Conservation (phyloP, 2,888 invertebrate species). For the Eilema caniola region DNA sequence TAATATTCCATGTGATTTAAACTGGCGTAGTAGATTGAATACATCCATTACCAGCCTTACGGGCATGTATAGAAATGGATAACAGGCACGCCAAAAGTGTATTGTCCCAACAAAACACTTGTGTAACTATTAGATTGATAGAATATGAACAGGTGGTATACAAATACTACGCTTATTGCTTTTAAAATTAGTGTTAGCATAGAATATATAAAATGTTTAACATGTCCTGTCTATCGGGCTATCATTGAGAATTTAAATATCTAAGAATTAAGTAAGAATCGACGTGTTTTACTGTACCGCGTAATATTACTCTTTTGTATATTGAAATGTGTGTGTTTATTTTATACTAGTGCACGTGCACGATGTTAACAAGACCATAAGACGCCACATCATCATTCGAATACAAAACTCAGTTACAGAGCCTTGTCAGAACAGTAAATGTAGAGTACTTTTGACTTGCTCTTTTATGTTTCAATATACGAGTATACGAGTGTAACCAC, state of each 20-base stretch:
- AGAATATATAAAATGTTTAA: slow-evolving; percentile 1
- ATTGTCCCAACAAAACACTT: slow-evolving; percentile 52
- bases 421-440: too few species aligned
- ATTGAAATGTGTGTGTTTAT: too few species aligned
- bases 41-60: slow-evolving; percentile 19
- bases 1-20: slow-evolving; percentile 26
- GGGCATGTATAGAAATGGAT: slow-evolving; percentile 43
- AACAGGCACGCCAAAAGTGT: slow-evolving; percentile 44
- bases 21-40: slow-evolving; percentile 30
- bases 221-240: slow-evolving; percentile 28
- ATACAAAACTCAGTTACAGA: too few species aligned
- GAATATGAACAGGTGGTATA: slow-evolving; percentile 25
- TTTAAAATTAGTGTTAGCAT: slow-evolving; percentile 23
- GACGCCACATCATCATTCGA: too few species aligned
- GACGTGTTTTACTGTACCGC: neutral
- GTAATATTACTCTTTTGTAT: too few species aligned
- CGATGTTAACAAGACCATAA: too few species aligned
- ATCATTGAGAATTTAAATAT: slow-evolving; percentile 12
- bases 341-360: too few species aligned
- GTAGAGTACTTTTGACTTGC: too few species aligned
- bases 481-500: too few species aligned
- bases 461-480: too few species aligned
- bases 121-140: slow-evolving; percentile 50
- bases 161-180: slow-evolving; percentile 26
- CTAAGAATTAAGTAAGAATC: neutral